Evolutionary conservation across 2,113 vertebrate genomes (phyloP).

Genomic region (Alethe diademata): DNA sequence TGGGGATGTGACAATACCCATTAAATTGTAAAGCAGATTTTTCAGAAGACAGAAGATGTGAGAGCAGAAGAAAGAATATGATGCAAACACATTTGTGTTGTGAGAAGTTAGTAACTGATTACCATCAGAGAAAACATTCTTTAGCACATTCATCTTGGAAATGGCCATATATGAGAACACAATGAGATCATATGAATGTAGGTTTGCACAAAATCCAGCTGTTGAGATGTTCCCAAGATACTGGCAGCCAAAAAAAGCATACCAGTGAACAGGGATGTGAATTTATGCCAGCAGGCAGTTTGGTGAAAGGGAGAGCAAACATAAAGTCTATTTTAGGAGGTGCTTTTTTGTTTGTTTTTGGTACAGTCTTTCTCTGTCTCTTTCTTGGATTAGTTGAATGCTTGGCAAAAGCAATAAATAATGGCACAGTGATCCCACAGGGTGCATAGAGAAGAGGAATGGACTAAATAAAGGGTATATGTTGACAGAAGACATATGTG

Average conservation of each 20-base stretch:
- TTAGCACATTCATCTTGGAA: background rate
- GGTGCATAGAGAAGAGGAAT: background rate
- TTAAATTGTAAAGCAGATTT: background rate
- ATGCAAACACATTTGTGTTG: background rate
- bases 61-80: background rate
- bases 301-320: constrained; percentile 1
- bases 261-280: background rate
- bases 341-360: background rate
- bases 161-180: constrained; percentile 37
- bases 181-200: constrained; percentile 36
- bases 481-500: background rate
- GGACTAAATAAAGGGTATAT: background rate
- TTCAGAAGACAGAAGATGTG: background rate
- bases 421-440: background rate
- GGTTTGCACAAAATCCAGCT: constrained; percentile 45
- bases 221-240: constrained; percentile 42
- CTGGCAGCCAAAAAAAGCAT: constrained; percentile 40
- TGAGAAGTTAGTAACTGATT: background rate
- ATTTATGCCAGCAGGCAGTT: constrained; percentile 13
- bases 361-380: background rate
- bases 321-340: constrained; percentile 26
- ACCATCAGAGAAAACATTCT: constrained; percentile 20
- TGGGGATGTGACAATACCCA: background rate
- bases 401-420: background rate
- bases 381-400: background rate